Percentiles rank a stretch among this genome's conserved stretches.
These are phyloP conservation scores for Leptopilina myrica DNA, from an alignment of 2,888 invertebrate genomes.

Conservation along the genomic window DNA sequence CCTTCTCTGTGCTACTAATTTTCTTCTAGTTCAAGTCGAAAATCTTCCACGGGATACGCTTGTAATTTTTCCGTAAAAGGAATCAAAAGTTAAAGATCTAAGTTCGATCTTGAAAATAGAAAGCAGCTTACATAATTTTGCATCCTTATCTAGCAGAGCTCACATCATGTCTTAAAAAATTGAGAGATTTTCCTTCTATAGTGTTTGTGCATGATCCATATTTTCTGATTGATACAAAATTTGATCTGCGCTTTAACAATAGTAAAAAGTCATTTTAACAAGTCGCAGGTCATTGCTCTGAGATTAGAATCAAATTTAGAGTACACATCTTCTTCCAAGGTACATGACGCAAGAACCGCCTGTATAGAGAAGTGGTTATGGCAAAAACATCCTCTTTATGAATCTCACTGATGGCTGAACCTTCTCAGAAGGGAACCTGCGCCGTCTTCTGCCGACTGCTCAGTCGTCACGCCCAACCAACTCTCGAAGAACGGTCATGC, in stretches of 20 bases:
- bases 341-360: constrained; percentile 36
- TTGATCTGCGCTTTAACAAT: background rate
- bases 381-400: constrained; percentile 65
- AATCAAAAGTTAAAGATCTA: no score
- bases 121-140: no score
- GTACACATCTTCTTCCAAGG: constrained; percentile 29
- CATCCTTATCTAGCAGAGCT: no score
- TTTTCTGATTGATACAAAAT: no score
- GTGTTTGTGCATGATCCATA: no score
- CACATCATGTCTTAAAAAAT: no score
- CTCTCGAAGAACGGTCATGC: constrained; percentile 70
- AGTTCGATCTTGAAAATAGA: no score
- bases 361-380: constrained; percentile 53
- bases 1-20: background rate
- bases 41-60: no score
- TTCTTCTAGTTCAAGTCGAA: no score
- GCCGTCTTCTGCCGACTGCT: constrained; percentile 68
- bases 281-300: constrained; percentile 2
- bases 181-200: no score
- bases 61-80: no score
- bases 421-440: constrained; percentile 72
- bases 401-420: constrained; percentile 62
- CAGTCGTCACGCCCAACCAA: constrained; percentile 75
- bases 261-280: background rate
- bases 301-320: constrained; percentile 38